Evolutionary conservation across 2,888 invertebrate species (phyloP).

Genomic region (Falcaria lacertinaria): DNA sequence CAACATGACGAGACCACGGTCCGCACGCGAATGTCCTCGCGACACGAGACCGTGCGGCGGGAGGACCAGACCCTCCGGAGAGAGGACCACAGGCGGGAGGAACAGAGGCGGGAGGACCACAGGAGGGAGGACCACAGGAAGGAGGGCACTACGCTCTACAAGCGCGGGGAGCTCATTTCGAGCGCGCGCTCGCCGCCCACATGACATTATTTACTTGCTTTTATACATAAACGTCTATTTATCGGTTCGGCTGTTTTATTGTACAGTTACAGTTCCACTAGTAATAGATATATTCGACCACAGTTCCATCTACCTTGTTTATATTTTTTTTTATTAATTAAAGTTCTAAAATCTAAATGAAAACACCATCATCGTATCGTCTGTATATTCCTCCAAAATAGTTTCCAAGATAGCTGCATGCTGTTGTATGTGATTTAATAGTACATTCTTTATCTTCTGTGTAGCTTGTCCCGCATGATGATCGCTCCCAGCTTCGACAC

Average conservation of each 20-base stretch:
- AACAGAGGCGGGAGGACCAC: constrained; percentile 38
- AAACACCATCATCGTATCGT: constrained; percentile 9
- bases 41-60: constrained; percentile 62
- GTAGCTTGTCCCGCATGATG: constrained; percentile 81
- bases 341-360: constrained; percentile 13
- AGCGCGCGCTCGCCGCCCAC: constrained; percentile 81
- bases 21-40: constrained; percentile 59
- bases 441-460: constrained; percentile 40
- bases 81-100: no score
- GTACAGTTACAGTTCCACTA: no score
- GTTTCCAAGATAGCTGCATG: constrained; percentile 19
- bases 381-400: constrained; percentile 8
- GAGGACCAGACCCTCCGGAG: constrained; percentile 46
- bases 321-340: no score
- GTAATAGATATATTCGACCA: no score
- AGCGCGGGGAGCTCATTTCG: constrained; percentile 89
- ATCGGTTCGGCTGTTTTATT: constrained; percentile 49
- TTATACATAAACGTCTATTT: constrained; percentile 76
- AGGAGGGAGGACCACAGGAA: constrained; percentile 50
- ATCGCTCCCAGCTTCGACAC: constrained; percentile 80
- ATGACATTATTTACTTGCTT: constrained; percentile 59
- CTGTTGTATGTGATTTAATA: constrained; percentile 2
- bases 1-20: constrained; percentile 76
- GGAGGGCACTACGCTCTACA: constrained; percentile 79
- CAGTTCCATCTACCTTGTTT: no score